Evolutionary conservation across 2,113 vertebrate genomes (phyloP).

Genomic region (Odocoileus virginianus): DNA sequence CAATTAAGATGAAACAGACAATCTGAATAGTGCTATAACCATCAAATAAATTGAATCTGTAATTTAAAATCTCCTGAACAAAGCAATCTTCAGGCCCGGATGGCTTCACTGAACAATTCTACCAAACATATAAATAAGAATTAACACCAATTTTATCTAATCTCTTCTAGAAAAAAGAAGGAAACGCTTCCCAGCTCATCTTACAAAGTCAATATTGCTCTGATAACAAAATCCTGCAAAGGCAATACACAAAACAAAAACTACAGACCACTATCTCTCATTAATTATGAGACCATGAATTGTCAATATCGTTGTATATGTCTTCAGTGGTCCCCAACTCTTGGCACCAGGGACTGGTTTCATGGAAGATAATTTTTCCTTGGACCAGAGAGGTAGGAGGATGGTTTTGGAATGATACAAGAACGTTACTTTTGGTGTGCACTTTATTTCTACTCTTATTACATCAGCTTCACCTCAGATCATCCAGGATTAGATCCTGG

Average conservation of each 20-base stretch:
- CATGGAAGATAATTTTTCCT: background rate
- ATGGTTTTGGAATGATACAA: background rate
- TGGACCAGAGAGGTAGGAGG: background rate
- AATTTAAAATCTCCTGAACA: conserved; percentile 13
- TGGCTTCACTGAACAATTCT: background rate
- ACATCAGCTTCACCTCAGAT: background rate
- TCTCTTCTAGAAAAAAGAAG: background rate
- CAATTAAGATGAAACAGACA: background rate
- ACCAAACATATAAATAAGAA: background rate
- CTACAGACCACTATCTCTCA: background rate
- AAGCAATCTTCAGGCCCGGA: background rate
- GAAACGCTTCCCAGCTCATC: background rate
- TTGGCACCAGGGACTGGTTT: background rate
- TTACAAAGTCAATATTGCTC: background rate
- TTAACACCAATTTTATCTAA: background rate
- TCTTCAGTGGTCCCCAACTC: conserved; percentile 40
- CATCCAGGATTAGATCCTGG: background rate
- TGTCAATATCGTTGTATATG: conserved; percentile 84
- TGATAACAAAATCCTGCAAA: background rate
- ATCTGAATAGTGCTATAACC: background rate
- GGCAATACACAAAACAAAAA: background rate
- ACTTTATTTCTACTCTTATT: background rate
- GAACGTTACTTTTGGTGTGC: background rate
- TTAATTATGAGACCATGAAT: conserved; percentile 75
- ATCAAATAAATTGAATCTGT: background rate